A percentile compares a stretch with the other conserved stretches of the same genome.
phyloP scores from a whole-genome alignment of 1,140 invertebrate genomes.

The Nephotettix cincticeps region DNA sequence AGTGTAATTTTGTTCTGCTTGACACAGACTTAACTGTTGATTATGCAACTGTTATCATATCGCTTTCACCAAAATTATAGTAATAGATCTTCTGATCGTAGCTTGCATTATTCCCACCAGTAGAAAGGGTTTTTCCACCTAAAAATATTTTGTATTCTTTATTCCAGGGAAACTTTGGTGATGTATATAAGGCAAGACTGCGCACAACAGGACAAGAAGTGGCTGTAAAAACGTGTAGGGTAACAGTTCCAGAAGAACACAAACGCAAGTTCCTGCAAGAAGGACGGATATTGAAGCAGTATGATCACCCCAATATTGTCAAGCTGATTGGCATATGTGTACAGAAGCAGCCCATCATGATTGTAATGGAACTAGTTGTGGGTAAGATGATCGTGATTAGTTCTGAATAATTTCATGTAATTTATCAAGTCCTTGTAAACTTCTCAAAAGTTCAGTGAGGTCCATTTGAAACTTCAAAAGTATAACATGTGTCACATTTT shows the following conservation, averaged over 20 bases:
- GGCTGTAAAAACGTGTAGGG: slow-evolving; percentile 94
- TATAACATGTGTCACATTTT: no score
- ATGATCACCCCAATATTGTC: slow-evolving; percentile 95
- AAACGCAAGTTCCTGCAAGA: slow-evolving; percentile 96
- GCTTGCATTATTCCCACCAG: no score
- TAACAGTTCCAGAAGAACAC: slow-evolving; percentile 92
- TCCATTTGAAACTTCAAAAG: no score
- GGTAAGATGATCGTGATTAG: slow-evolving; percentile 62
- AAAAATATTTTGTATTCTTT: not conserved
- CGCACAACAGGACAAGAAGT: slow-evolving; percentile 81
- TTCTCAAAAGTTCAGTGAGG: no score
- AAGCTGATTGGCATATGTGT: slow-evolving; percentile 97
- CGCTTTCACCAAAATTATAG: no score
- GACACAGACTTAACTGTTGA: no score
- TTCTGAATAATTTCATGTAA: no score
- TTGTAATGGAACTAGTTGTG: slow-evolving; percentile 96
- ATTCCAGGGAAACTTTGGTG: slow-evolving; percentile 92
- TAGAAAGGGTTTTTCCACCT: no score
- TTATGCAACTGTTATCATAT: no score
- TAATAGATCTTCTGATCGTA: no score
- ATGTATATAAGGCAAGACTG: slow-evolving; percentile 90
- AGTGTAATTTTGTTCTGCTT: no score
- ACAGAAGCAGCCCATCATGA: slow-evolving; percentile 98
- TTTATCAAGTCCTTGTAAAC: no score
- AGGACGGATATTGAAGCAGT: slow-evolving; percentile 93